phyloP scores from a whole-genome alignment of 2,888 invertebrate species.

The Sericinus montela region DNA sequence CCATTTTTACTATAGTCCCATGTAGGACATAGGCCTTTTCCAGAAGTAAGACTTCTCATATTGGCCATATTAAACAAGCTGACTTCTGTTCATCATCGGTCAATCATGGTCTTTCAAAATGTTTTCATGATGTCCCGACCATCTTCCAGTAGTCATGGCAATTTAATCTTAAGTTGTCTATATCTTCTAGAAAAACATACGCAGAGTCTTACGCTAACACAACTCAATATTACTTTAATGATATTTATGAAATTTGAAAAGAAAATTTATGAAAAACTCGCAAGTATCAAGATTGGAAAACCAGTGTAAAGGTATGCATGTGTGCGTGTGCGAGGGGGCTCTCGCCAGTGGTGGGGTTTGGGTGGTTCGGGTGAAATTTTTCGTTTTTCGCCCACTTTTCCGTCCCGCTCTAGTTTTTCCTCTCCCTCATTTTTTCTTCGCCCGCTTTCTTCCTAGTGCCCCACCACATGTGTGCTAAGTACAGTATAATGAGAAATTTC shows the following conservation, averaged over 20 bases:
- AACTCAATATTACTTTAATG: too few species aligned
- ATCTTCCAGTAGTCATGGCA: too few species aligned
- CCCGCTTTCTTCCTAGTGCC: slow-evolving; percentile 78
- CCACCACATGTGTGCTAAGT: slow-evolving; percentile 76
- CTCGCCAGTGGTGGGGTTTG: slow-evolving; percentile 29
- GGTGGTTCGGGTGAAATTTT: slow-evolving; percentile 69
- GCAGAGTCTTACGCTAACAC: too few species aligned
- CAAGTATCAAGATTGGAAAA: slow-evolving; percentile 45
- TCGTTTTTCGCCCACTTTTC: slow-evolving; percentile 80
- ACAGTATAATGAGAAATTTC: slow-evolving; percentile 37
- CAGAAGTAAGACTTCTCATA: too few species aligned
- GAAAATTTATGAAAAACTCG: slow-evolving; percentile 34
- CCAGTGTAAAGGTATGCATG: slow-evolving; percentile 43
- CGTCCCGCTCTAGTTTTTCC: slow-evolving; percentile 79
- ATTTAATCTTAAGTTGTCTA: too few species aligned
- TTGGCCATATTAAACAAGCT: too few species aligned
- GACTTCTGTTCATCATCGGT: too few species aligned
- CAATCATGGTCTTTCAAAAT: too few species aligned
- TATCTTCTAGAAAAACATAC: too few species aligned
- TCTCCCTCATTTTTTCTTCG: slow-evolving; percentile 79
- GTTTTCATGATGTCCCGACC: too few species aligned
- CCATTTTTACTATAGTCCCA: too few species aligned
- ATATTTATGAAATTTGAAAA: not conserved
- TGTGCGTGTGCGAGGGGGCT: slow-evolving; percentile 64
- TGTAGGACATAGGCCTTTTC: too few species aligned